phyloP scores from a whole-genome alignment of 92 coral and sea anemone genomes.

The Siderastrea radians region DNA sequence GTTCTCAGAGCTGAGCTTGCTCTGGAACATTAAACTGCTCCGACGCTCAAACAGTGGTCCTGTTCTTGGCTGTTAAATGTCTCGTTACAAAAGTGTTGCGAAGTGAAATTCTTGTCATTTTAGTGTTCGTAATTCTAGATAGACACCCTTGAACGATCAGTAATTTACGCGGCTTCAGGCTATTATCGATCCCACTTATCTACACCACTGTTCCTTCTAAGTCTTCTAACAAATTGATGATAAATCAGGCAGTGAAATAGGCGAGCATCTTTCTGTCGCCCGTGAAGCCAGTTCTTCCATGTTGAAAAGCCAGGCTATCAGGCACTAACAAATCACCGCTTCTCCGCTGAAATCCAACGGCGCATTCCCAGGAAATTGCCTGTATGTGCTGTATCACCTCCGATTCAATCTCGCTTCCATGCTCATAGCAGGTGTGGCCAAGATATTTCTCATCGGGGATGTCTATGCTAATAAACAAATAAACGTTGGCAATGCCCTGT shows the following conservation, averaged over 20 bases:
- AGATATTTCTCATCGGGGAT: neutral
- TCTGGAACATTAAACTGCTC: too few relatives aligned
- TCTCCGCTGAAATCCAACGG: slow-evolving; percentile 72
- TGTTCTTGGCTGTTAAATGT: too few relatives aligned
- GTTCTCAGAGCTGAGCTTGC: too few relatives aligned
- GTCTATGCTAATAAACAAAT: neutral
- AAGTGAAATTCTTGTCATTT: too few relatives aligned
- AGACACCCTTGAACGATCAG: too few relatives aligned
- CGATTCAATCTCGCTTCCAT: slow-evolving; percentile 60
- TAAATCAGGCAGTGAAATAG: neutral
- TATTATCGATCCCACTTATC: too few relatives aligned
- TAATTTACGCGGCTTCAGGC: too few relatives aligned
- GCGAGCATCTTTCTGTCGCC: slow-evolving; percentile 56
- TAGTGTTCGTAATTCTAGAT: too few relatives aligned
- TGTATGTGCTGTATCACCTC: slow-evolving; percentile 67
- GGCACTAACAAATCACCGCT: slow-evolving; percentile 51
- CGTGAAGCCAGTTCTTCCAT: slow-evolving; percentile 50
- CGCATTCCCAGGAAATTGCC: slow-evolving; percentile 52
- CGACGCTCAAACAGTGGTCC: too few relatives aligned
- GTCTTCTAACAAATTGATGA: neutral
- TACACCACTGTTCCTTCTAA: too few relatives aligned
- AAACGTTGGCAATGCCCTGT: neutral
- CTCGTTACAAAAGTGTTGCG: too few relatives aligned
- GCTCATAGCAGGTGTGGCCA: slow-evolving; percentile 57
- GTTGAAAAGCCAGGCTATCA: slow-evolving; percentile 51